These are phyloP conservation scores for Chloroceryle inda DNA, from an alignment of 2,797 vertebrate genomes.

Conservation along the genomic window DNA sequence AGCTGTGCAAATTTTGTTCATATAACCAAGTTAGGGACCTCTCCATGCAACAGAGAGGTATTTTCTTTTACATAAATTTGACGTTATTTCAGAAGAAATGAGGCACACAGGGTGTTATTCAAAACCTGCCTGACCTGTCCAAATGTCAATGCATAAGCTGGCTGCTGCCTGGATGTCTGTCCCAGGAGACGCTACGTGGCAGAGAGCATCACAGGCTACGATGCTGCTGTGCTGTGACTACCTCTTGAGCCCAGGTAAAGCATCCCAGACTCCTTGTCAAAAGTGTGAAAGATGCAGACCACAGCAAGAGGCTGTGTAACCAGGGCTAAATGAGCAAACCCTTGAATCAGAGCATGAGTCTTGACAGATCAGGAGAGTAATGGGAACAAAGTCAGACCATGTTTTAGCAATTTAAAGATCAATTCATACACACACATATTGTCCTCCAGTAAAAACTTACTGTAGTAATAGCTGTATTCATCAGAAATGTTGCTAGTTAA, in stretches of 20 bases:
- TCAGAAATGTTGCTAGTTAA: not conserved
- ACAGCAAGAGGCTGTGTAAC: not conserved
- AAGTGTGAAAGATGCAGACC: not conserved
- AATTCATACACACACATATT: not conserved
- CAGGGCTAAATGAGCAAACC: not conserved
- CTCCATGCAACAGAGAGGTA: not conserved
- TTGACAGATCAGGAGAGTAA: not conserved
- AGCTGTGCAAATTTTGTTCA: not conserved
- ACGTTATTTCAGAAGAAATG: not conserved
- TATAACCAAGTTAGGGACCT: not conserved
- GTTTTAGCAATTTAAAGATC: not conserved
- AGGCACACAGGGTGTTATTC: rapidly evolving
- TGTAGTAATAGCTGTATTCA: not conserved
- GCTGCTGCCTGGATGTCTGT: not conserved
- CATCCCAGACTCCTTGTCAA: not conserved
- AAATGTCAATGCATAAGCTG: not conserved
- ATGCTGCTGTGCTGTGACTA: not conserved
- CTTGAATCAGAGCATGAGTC: not conserved
- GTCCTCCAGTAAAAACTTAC: not conserved
- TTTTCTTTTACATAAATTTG: not conserved
- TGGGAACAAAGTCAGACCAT: not conserved
- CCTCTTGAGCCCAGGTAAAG: not conserved
- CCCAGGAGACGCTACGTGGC: rapidly evolving
- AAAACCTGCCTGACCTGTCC: not conserved
- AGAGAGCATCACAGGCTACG: rapidly evolving